Conservation (phyloP, 2,113 vertebrate species). For the Urocitellus parryii region DNA sequence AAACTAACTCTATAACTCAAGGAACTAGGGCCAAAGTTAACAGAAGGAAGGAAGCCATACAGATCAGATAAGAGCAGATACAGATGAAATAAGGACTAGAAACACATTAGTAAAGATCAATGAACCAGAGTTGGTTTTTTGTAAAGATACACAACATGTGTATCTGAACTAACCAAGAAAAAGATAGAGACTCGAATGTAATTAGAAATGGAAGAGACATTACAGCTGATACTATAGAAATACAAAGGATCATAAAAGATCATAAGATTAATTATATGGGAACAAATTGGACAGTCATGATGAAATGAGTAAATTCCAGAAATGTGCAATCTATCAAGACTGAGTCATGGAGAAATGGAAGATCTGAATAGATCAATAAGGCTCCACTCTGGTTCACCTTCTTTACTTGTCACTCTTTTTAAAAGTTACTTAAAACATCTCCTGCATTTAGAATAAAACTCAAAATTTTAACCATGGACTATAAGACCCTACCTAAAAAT, state of each 20-base stretch:
- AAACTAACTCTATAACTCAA: background rate
- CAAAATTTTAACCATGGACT: background rate
- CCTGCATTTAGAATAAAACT: constrained; percentile 19
- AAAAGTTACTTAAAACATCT: background rate
- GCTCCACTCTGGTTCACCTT: background rate
- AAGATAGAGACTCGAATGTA: background rate
- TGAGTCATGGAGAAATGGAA: background rate
- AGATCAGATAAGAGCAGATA: background rate
- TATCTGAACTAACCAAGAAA: background rate
- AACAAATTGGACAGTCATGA: background rate
- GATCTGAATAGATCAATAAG: background rate
- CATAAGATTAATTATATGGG: background rate
- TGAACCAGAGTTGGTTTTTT: background rate
- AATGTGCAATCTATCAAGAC: background rate
- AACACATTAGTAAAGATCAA: background rate
- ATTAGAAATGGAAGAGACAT: background rate
- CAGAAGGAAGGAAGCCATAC: background rate
- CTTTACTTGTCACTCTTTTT: background rate
- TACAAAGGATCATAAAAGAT: background rate
- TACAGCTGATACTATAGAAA: background rate
- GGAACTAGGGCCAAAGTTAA: background rate
- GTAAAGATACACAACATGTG: background rate
- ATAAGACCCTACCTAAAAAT: background rate
- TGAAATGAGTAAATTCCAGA: background rate
- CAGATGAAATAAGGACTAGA: background rate